Evolutionary conservation across 2,113 vertebrate genomes (phyloP), one percentile per base, ranked within the genome.

Genomic region (Gymnocephalus cernua): DNA sequence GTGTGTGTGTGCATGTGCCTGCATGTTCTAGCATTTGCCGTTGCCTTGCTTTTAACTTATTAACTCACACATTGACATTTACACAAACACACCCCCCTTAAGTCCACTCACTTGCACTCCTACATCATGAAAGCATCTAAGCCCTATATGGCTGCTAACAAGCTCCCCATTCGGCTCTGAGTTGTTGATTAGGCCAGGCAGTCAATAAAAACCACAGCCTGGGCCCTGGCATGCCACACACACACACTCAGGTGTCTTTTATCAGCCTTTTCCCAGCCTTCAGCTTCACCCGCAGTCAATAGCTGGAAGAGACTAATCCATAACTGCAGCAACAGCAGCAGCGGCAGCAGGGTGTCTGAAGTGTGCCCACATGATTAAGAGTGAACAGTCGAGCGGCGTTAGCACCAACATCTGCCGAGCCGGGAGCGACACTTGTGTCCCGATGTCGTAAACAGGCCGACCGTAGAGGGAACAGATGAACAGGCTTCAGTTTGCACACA

Each of bases 241-340:
- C 88, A 84, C 90, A 74, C 72, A 79, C 88, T 61, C 80, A 65
- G 50, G 71, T 86, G 86, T 87, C 80, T 89, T 92, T 93, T 92
- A 92, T 93, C 93, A 84, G 86, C 65, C 81, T 79, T 77, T 72
- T 67, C 44, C 70, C 91, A 91, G 89, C 88, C 86, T 80, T 80
- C 77, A 85, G 83, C 83, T 66, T 53, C 64, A 29, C 81, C 79
- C 64, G 86, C 77, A 87, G 91, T 91, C 92, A 85, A 90, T 93
- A 88, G 85, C 78, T 87, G 83, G 80, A 89, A 88, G 78, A 91
- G 86, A 88, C 87, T 82, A 92, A 93, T 92, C 92, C 84, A 91
- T 92, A 89, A 86, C 89, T 71, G 87, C 83, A 78, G 81, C 81
- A 21, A 29, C 58, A 48, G 47, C 47, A 8, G 48, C 48, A 72